These are phyloP conservation scores for Anabas testudineus DNA, from an alignment of 2,797 vertebrate genomes.

Conservation along the genomic window DNA sequence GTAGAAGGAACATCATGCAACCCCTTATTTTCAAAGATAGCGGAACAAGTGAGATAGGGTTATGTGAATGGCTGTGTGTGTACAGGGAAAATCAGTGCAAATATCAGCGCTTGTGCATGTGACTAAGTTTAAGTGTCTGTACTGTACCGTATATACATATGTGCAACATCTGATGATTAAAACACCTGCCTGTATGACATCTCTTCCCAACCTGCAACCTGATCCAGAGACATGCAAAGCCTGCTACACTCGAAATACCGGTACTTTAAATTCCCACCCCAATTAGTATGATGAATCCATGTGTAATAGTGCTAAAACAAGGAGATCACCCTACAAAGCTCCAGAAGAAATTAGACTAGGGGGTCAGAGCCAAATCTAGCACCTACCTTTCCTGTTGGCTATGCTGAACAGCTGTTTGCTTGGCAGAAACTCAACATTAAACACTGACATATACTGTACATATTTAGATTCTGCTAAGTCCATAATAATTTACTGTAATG, in stretches of 20 bases:
- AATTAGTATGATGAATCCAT: conserved; percentile 27
- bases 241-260: neutral
- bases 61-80: conserved; percentile 1
- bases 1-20: neutral
- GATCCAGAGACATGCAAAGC: conserved; percentile 7
- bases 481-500: conserved; percentile 19
- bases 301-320: conserved; percentile 44
- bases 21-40: neutral
- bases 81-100: neutral
- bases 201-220: conserved; percentile 21
- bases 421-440: conserved; percentile 44
- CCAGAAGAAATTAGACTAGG: conserved; percentile 39
- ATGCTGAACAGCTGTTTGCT: conserved; percentile 60
- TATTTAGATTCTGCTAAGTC: conserved; percentile 28
- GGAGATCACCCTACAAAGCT: conserved; percentile 32
- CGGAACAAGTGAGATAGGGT: neutral
- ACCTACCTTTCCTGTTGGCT: conserved; percentile 11
- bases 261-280: conserved; percentile 22
- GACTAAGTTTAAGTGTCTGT: conserved; percentile 2
- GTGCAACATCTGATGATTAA: conserved; percentile 39
- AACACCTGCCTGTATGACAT: conserved; percentile 23
- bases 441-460: conserved; percentile 27
- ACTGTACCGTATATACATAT: neutral
- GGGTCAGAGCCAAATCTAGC: conserved; percentile 51
- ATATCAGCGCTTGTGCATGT: neutral